Conservation (phyloP, 2,797 vertebrate species). For the Bucorvus abyssinicus region DNA sequence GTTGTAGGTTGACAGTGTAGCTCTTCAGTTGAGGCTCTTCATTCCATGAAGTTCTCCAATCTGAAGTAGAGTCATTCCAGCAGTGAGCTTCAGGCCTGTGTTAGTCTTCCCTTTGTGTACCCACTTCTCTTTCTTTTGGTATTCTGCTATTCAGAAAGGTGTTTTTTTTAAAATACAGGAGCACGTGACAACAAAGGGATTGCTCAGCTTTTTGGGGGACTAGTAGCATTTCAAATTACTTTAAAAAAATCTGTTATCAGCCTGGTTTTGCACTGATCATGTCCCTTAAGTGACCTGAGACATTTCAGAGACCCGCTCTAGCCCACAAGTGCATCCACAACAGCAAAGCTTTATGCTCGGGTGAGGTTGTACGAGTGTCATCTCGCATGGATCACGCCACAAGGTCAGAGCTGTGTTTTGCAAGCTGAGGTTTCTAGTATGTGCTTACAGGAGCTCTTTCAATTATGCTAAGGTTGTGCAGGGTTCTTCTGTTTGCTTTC, state of each 20-base stretch:
- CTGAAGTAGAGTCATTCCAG: not conserved
- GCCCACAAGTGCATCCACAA: not conserved
- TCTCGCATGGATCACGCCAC: rapidly evolving
- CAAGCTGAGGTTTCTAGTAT: not conserved
- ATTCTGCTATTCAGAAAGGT: not conserved
- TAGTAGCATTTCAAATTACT: not conserved
- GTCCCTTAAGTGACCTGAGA: not conserved
- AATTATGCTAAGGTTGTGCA: not conserved
- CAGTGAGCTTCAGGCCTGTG: not conserved
- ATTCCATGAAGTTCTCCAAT: not conserved
- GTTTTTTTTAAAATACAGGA: not conserved
- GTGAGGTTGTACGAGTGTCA: not conserved
- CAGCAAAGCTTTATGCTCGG: not conserved
- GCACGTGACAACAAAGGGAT: not conserved
- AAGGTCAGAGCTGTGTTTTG: not conserved
- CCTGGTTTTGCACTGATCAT: not conserved
- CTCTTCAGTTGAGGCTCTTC: not conserved
- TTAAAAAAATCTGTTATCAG: not conserved
- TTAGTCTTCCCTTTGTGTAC: not conserved
- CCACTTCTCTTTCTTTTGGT: not conserved
- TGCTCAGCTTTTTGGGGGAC: not conserved
- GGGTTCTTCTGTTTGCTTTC: conserved; percentile 3
- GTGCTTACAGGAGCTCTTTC: not conserved
- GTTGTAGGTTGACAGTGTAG: not conserved
- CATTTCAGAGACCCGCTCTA: not conserved